Percentiles rank a stretch among this genome's conserved stretches.
phyloP scores from a whole-genome alignment of 2,113 vertebrate genomes.

The Mirza zaza region DNA sequence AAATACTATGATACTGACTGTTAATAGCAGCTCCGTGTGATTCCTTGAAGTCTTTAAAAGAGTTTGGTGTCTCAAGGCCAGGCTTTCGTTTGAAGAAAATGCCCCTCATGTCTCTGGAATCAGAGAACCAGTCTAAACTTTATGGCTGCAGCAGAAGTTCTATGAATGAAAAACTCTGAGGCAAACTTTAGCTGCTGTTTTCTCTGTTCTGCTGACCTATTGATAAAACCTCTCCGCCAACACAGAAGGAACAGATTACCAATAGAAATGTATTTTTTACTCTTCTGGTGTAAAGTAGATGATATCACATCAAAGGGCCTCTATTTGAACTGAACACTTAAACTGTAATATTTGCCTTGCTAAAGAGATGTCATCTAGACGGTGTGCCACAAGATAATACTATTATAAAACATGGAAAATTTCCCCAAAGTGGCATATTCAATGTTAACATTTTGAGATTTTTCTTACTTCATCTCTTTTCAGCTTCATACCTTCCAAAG shows the following conservation, averaged over 20 bases:
- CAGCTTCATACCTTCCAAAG: not conserved
- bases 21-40: not conserved
- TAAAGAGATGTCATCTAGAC: not conserved
- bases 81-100: not conserved
- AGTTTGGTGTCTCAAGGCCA: not conserved
- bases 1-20: not conserved
- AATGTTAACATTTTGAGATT: not conserved
- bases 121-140: not conserved
- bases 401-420: not conserved
- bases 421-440: accelerated
- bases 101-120: not conserved
- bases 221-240: not conserved
- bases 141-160: not conserved
- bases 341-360: not conserved
- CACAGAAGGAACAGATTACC: not conserved
- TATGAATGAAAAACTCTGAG: not conserved
- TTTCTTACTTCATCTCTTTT: not conserved
- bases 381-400: not conserved
- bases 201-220: not conserved
- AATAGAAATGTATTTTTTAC: not conserved
- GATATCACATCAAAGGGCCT: not conserved
- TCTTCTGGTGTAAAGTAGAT: not conserved
- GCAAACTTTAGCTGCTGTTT: not conserved
- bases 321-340: not conserved
- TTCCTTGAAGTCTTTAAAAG: not conserved